Evolutionary conservation across 2,797 vertebrate species (phyloP).

Genomic region (Coluber constrictor): DNA sequence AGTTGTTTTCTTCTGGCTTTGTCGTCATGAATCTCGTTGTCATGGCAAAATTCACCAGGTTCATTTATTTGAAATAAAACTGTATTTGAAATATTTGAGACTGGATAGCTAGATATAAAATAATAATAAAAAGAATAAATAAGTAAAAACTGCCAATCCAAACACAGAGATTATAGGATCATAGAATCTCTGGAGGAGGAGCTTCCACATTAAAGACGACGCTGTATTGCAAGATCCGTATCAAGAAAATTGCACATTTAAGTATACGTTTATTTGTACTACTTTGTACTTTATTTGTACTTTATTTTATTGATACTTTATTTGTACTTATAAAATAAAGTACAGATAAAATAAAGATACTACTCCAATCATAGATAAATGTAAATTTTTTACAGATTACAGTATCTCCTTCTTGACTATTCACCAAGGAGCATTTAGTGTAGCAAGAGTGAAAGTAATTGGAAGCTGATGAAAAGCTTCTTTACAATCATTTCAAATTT

Average conservation of each 20-base stretch:
- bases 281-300: not conserved
- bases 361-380: not conserved
- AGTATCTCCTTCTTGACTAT: not conserved
- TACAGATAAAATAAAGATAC: not conserved
- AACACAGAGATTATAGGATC: not conserved
- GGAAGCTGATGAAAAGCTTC: constrained; percentile 55
- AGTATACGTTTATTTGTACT: not conserved
- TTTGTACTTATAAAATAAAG: too few species aligned
- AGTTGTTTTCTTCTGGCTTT: not conserved
- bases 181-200: not conserved
- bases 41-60: not conserved
- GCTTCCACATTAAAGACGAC: not conserved
- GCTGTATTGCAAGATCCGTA: not conserved
- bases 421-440: constrained; percentile 40
- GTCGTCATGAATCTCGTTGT: not conserved
- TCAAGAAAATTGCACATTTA: not conserved
- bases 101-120: not conserved
- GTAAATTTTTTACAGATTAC: not conserved
- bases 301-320: too few species aligned
- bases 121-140: not conserved
- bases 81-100: not conserved
- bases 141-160: not conserved
- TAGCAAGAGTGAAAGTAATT: constrained; percentile 46
- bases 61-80: not conserved
- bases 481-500: constrained; percentile 59